A percentile compares a stretch with the other conserved stretches of the same genome.
phyloP scores from a whole-genome alignment of 2,888 invertebrate genomes.

The Mactromeris polynyma region DNA sequence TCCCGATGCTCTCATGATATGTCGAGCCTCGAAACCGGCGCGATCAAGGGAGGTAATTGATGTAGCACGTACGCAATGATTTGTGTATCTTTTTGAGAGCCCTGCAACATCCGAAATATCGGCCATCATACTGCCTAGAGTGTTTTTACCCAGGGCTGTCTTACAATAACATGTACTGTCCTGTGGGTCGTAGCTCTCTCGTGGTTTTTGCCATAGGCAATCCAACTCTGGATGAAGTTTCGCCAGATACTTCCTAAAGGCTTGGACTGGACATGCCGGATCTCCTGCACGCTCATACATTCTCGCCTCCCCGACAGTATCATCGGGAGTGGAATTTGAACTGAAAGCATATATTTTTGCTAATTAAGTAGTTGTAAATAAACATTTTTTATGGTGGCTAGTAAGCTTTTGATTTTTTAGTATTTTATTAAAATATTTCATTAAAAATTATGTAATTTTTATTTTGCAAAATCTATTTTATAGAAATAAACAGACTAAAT shows the following conservation, averaged over 20 bases:
- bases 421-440: neutral
- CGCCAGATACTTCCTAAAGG: neutral
- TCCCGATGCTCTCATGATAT: neutral
- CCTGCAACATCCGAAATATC: neutral
- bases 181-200: neutral
- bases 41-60: neutral
- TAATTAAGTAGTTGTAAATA: too few species aligned
- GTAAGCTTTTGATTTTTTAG: neutral
- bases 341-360: neutral
- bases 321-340: neutral
- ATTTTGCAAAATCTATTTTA: neutral
- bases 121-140: neutral
- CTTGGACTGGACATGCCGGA: neutral
- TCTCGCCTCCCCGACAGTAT: neutral
- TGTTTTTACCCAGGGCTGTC: neutral
- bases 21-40: neutral
- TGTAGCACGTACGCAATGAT: constrained; percentile 8
- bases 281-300: neutral
- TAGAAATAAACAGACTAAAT: too few species aligned
- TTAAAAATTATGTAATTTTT: neutral
- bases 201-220: neutral
- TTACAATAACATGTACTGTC: neutral
- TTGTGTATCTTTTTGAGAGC: neutral
- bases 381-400: neutral
- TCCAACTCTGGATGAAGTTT: neutral